These are phyloP conservation scores for Mallotus villosus DNA, from an alignment of 2,797 vertebrate genomes.

Conservation along the genomic window DNA sequence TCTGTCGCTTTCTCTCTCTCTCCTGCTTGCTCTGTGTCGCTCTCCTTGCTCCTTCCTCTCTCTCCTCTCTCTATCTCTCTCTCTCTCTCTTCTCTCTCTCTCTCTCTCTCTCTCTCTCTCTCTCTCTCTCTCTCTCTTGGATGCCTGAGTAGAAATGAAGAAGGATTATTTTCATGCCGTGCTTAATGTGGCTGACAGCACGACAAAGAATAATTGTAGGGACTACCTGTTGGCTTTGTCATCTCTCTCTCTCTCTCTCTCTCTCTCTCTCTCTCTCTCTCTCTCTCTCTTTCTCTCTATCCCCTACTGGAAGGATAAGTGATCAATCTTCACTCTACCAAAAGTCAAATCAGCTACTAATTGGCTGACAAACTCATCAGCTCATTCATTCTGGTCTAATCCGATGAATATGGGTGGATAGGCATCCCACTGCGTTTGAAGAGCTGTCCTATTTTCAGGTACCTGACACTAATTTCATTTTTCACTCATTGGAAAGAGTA, in stretches of 20 bases:
- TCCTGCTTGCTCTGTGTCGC: no score
- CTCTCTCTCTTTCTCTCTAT: slow-evolving; percentile 37
- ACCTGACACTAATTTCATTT: no score
- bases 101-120: no score
- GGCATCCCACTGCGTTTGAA: background rate
- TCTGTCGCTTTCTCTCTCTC: no score
- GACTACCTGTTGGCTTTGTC: slow-evolving; percentile 52
- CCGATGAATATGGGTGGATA: background rate
- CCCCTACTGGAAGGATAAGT: slow-evolving; percentile 39
- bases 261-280: background rate
- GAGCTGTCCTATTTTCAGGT: background rate
- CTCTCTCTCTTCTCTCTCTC: no score
- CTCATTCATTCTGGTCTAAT: background rate
- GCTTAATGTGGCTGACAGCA: slow-evolving; percentile 58
- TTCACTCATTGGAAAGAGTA: background rate
- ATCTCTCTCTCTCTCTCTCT: background rate
- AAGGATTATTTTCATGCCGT: slow-evolving; percentile 53
- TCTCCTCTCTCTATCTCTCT: no score
- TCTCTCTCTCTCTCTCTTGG: no score
- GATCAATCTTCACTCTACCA: slow-evolving; percentile 50
- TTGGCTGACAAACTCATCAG: slow-evolving; percentile 8
- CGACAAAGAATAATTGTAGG: slow-evolving; percentile 55
- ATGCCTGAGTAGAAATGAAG: slow-evolving; percentile 16
- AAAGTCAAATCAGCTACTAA: slow-evolving; percentile 36
- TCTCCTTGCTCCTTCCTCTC: no score